phyloP scores from a whole-genome alignment of 1,140 invertebrate genomes.

The Saccostrea cuccullata region DNA sequence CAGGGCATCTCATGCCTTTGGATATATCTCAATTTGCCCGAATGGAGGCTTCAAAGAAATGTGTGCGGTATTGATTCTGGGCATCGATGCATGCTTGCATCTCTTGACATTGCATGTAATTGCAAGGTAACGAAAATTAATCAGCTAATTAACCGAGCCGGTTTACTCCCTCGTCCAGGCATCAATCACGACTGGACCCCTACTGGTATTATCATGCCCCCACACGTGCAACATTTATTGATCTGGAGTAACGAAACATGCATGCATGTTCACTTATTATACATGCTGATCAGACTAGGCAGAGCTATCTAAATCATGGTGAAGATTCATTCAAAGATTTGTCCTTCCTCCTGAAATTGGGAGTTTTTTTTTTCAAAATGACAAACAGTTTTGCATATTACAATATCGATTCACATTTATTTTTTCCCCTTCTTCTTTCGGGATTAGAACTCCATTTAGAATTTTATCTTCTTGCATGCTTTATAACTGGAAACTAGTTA shows the following conservation, averaged over 20 bases:
- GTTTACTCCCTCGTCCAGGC: background rate
- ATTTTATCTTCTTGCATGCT: too few species aligned
- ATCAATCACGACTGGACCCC: background rate
- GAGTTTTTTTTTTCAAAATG: background rate
- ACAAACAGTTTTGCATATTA: background rate
- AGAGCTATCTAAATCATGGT: background rate
- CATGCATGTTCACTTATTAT: background rate
- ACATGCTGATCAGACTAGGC: background rate
- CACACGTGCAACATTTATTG: background rate
- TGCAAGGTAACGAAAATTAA: constrained; percentile 23
- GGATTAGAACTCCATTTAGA: too few species aligned
- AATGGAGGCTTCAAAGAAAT: background rate
- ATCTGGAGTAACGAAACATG: constrained; percentile 1
- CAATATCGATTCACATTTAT: background rate
- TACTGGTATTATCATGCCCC: constrained; percentile 16
- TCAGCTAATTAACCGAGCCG: constrained; percentile 1
- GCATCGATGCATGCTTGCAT: background rate
- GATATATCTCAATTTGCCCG: background rate
- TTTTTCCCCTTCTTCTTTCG: background rate
- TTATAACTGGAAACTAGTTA: too few species aligned
- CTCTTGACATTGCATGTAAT: constrained; percentile 4
- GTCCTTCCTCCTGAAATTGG: background rate
- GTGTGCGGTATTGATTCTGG: background rate
- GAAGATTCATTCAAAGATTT: constrained; percentile 1
- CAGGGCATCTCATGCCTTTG: background rate